Percentiles rank a stretch among this genome's conserved stretches.
These are phyloP conservation scores for Caligus rogercresseyi DNA, from an alignment of 1,140 invertebrate genomes.

Conservation along the genomic window DNA sequence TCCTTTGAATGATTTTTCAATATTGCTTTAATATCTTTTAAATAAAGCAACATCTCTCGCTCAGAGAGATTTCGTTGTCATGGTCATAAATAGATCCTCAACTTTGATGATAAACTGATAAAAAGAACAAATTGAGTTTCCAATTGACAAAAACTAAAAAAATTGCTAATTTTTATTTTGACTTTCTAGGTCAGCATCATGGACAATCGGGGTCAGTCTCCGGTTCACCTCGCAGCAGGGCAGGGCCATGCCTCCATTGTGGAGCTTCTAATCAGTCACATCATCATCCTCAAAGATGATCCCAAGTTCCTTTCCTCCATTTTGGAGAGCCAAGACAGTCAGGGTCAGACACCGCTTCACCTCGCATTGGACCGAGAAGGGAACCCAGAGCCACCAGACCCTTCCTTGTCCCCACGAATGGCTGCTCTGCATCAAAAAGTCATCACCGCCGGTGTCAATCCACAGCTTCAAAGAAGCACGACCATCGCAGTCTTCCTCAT, in stretches of 20 bases:
- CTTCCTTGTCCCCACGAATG: background rate
- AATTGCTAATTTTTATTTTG: too few relatives aligned
- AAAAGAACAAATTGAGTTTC: too few relatives aligned
- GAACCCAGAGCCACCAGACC: background rate
- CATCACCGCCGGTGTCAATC: background rate
- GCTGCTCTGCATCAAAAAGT: background rate
- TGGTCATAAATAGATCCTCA: too few relatives aligned
- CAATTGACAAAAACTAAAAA: too few relatives aligned
- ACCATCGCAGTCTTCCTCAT: conserved; percentile 3
- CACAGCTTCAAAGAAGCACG: background rate
- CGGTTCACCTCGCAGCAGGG: conserved; percentile 33
- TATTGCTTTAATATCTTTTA: too few relatives aligned
- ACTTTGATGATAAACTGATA: too few relatives aligned
- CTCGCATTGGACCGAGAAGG: conserved; percentile 1
- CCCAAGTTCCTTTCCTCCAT: background rate
- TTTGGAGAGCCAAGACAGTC: background rate
- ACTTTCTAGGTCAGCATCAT: conserved; percentile 43
- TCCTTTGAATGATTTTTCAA: too few relatives aligned
- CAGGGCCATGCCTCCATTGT: conserved; percentile 7
- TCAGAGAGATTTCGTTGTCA: too few relatives aligned
- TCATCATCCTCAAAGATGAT: too few relatives aligned
- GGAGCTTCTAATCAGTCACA: background rate
- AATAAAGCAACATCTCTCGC: too few relatives aligned
- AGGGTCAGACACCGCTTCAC: conserved; percentile 10
- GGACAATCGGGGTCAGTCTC: conserved; percentile 45